phyloP scores from a whole-genome alignment of 2,113 vertebrate genomes.

The Cephalopterus ornatus region DNA sequence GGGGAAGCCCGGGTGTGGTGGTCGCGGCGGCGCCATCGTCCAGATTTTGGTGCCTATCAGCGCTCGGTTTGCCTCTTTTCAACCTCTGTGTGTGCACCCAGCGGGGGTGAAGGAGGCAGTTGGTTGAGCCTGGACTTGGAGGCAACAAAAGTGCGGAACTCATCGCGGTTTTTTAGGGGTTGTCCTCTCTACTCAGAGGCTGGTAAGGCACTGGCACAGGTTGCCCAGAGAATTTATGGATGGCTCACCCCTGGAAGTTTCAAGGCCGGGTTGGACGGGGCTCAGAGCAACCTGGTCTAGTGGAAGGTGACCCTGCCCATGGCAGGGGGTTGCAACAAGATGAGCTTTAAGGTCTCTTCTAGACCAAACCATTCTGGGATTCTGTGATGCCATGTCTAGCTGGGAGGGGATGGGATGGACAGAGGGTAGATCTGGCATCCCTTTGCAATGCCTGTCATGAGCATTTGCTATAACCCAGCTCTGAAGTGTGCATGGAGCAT shows the following conservation, averaged over 20 bases:
- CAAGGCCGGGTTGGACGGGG: accelerated
- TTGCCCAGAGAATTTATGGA: not conserved
- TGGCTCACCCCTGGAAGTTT: not conserved
- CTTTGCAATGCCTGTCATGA: accelerated
- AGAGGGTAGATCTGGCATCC: accelerated
- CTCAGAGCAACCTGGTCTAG: not conserved
- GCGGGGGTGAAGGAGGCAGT: not conserved
- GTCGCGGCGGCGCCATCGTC: not conserved
- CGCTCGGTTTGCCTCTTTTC: not conserved
- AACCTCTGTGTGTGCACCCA: accelerated
- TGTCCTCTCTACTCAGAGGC: not conserved
- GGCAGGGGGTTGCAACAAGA: not conserved
- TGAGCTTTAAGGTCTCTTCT: not conserved
- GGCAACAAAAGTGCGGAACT: not conserved
- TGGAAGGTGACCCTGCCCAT: not conserved
- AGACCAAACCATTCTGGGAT: not conserved
- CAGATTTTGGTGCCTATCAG: accelerated
- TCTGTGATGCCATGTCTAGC: not conserved
- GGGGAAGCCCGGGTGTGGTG: not conserved
- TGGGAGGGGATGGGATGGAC: not conserved
- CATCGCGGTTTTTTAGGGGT: not conserved
- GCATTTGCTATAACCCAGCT: not conserved
- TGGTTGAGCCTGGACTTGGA: not conserved
- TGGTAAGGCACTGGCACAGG: not conserved
- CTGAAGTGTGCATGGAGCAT: not conserved